A percentile compares a stretch with the other conserved stretches of the same genome.
These are phyloP conservation scores for Hyphantria cunea DNA, from an alignment of 1,140 invertebrate genomes.

Conservation along the genomic window DNA sequence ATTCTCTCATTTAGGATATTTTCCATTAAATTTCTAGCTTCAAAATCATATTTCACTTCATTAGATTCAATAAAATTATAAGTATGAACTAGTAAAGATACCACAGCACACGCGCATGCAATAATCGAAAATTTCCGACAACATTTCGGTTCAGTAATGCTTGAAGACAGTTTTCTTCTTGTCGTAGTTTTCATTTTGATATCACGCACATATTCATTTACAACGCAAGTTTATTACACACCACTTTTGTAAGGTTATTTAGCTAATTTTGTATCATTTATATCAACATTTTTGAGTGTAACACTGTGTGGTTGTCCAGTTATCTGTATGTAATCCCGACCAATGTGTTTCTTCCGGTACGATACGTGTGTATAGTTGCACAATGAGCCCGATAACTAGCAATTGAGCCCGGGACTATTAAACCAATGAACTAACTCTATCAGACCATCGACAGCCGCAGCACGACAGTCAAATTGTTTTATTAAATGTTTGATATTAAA, in stretches of 20 bases:
- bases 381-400: conserved; percentile 64
- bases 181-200: conserved; percentile 39
- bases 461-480: too few species aligned
- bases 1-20: conserved; percentile 52
- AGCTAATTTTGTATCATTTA: not conserved
- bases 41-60: conserved; percentile 38
- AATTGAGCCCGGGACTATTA: conserved; percentile 66
- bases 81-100: conserved; percentile 63
- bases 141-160: conserved; percentile 30
- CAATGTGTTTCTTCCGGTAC: conserved; percentile 68
- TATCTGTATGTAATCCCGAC: conserved; percentile 67
- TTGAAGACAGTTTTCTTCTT: conserved; percentile 44
- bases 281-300: not conserved
- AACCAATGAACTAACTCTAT: conserved; percentile 52
- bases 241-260: not conserved
- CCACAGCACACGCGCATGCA: conserved; percentile 60
- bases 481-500: too few species aligned
- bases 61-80: conserved; percentile 50
- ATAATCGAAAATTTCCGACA: conserved; percentile 61
- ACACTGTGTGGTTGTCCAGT: conserved; percentile 27
- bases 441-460: conserved; percentile 57
- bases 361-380: conserved; percentile 53
- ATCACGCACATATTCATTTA: conserved; percentile 11
- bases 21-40: conserved; percentile 41
- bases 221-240: too few species aligned